Conservation (phyloP, 2,888 invertebrate genomes). For the Euphydryas editha region DNA sequence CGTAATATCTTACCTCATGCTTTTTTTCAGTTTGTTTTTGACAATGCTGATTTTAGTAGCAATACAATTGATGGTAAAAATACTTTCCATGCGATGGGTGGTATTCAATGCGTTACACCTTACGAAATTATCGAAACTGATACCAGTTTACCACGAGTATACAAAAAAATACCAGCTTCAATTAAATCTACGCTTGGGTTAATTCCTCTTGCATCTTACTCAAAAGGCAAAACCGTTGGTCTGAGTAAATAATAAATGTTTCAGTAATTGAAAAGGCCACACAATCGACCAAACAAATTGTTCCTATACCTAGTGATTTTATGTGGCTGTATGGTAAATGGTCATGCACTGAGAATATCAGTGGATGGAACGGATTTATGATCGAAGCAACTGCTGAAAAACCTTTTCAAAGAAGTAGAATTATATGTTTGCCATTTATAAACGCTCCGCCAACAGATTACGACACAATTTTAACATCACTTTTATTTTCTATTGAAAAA, state of each 20-base stretch:
- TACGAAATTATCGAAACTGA: conserved; percentile 25
- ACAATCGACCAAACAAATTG: conserved; percentile 19
- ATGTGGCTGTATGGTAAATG: conserved; percentile 39
- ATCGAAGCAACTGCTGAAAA: conserved; percentile 40
- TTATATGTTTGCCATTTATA: conserved; percentile 50
- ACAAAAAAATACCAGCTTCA: conserved; percentile 25
- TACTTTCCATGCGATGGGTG: conserved; percentile 42
- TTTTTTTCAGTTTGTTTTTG: conserved; percentile 38
- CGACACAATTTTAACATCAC: conserved; percentile 46
- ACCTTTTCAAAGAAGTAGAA: conserved; percentile 40
- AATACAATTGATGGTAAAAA: conserved; percentile 38
- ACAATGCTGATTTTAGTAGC: conserved; percentile 40
- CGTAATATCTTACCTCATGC: conserved; percentile 31
- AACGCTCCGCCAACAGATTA: conserved; percentile 49
- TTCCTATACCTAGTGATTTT: conserved; percentile 29
- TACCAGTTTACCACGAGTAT: conserved; percentile 27
- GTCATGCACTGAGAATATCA: conserved; percentile 28
- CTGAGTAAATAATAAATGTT: conserved; percentile 24
- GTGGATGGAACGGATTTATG: conserved; percentile 54
- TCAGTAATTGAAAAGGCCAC: conserved; percentile 19
- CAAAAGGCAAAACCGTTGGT: conserved; percentile 36
- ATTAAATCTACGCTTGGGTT: conserved; percentile 24
- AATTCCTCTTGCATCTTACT: conserved; percentile 31
- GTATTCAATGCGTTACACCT: conserved; percentile 37
- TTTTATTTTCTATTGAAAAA: conserved; percentile 39